Evolutionary conservation across 2,797 vertebrate species (phyloP), one percentile per base, ranked within the genome.

Genomic region (Echiichthys vipera): DNA sequence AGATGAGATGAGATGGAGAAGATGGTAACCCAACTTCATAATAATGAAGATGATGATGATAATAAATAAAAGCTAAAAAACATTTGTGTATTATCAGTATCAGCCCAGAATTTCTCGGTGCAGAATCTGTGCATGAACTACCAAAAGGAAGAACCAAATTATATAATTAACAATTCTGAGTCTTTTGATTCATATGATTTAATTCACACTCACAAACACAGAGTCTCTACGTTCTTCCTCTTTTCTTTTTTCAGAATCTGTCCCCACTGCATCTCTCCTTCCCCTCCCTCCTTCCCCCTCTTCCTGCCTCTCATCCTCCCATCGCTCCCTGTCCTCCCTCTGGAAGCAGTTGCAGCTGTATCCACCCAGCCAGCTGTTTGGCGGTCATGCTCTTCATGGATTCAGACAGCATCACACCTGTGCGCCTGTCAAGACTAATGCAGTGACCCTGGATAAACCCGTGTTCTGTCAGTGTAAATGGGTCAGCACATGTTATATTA

Each of bases 291-390:
- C 55, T 55, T 54, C 54, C 72, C 71, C 67, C 67, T 51, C 77
- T 80, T 73, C 63, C 80, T 79, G 61, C 68, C 80, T 86, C 67
- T 54, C 50, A 18, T 84, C 76, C 61, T 69, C 77, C 64, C 59
- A 30, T 79, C 17, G 1, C 59, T 57, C 46, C 15, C 47, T 11
- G 36, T 65, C 40, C 66, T 81, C 78, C 74, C 81, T 70, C 51
- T 78, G 85, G 81, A 80, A 47, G 56, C 9, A 8, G 37, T 65
- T 77, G 74, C 76, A 87, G 84, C 84, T 89, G 88, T 39, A 65
- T 86, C 76, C 84, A 82, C 56, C 74, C 78, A 56, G 9, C 75
- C 87, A 88, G 88, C 84, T 90, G 87, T 88, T 86, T 85, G 71
- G 77, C 81, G 63, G 61, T 34, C 36, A 5, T 32, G 47, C 56